Evolutionary conservation across 2,797 vertebrate species (phyloP), one percentile per base, ranked within the genome.

Genomic region (Cyclura pinguis): DNA sequence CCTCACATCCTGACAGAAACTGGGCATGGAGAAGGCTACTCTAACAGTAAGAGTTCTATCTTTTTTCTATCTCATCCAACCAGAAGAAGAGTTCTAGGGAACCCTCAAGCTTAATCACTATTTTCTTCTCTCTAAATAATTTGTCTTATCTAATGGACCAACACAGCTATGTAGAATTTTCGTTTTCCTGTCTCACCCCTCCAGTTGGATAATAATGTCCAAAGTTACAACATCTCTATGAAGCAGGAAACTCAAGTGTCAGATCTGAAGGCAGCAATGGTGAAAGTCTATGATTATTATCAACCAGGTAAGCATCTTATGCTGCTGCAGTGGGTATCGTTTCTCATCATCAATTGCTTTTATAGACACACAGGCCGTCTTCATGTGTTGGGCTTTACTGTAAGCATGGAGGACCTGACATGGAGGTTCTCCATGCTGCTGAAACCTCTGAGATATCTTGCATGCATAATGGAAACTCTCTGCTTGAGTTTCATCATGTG

Each of bases 261-360:
- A 42, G 97, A 96, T 38, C 89, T 97, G 90, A 96, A 97, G 94
- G 88, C 94, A 7, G 96, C 96, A 85, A 91, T 94, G 73, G 92
- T 96, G 57, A 92, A 80, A 0, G 13, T 97, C 74, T 97, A 96
- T 3, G 96, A 97, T 91, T 97, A 97, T 88, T 97, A 97, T 57
- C 93, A 96, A 0, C 96, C 94, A 88, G 96, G 97, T 97, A 87
- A 94, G 93, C 32, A 69, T 67, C 80, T 88, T 84, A 69, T 22
- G 82, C 67, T 10, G 5, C 2, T 7, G 85, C 59, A 13, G 1
- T 1, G 24, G 50, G 22, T 52, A 6, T 22, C 85, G 73, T 10
- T 78, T 0, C n/a, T 47, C 14, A 27, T 85, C 0, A 3, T 0
- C 1, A 27, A 32, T 5, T 3, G 0, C 0, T 1, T 18, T 38